phyloP scores from a whole-genome alignment of 2,113 vertebrate genomes.

The Tapirus terrestris region DNA sequence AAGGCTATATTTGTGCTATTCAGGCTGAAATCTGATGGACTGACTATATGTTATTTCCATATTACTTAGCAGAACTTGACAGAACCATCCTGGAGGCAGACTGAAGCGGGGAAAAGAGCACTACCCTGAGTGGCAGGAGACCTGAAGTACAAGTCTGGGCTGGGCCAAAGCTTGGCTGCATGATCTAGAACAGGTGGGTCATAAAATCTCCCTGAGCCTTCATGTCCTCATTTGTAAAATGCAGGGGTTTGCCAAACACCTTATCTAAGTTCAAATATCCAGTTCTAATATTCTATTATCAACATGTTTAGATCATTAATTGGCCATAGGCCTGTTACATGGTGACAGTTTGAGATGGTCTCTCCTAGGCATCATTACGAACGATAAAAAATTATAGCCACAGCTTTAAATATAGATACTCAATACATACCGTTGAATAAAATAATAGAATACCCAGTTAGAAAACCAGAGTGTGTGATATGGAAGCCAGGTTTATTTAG shows the following conservation, averaged over 20 bases:
- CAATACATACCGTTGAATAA: slow-evolving; percentile 9
- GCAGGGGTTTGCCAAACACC: not conserved
- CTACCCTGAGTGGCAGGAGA: not conserved
- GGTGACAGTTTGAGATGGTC: not conserved
- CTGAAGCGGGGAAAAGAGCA: not conserved
- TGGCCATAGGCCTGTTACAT: not conserved
- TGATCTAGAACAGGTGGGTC: not conserved
- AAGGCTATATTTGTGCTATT: slow-evolving; percentile 7
- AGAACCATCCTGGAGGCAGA: not conserved
- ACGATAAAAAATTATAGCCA: slow-evolving; percentile 18
- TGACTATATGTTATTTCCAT: not conserved
- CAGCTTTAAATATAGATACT: not conserved
- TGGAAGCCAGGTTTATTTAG: not conserved
- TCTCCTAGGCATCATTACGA: not conserved
- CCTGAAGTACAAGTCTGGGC: not conserved
- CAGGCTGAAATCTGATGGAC: not conserved
- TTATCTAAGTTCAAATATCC: not conserved
- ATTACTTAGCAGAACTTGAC: not conserved
- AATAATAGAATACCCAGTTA: not conserved
- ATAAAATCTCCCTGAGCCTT: not conserved
- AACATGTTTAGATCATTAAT: not conserved
- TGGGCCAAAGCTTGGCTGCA: not conserved
- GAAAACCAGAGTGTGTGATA: not conserved
- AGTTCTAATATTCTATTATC: not conserved
- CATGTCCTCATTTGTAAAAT: not conserved